Percentiles rank a stretch among this genome's conserved stretches.
These are phyloP conservation scores for Amaurobius ferox DNA, from an alignment of 2,888 invertebrate species.

Conservation along the genomic window DNA sequence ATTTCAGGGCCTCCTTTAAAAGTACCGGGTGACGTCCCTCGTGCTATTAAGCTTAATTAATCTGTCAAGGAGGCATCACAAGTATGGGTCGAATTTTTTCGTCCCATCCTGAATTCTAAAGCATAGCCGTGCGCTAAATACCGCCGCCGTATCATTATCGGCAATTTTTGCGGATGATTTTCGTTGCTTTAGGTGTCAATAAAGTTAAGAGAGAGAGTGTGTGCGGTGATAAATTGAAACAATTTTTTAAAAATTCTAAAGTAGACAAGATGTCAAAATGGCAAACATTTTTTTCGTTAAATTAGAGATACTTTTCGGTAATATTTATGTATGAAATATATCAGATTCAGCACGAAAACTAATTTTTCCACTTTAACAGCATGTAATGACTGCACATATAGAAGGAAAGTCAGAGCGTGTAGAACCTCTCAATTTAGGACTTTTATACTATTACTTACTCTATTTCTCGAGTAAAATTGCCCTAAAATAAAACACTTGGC, in stretches of 20 bases:
- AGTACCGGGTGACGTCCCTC: background rate
- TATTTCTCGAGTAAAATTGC: too few species aligned
- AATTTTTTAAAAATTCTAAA: background rate
- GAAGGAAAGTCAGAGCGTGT: too few species aligned
- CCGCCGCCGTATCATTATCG: background rate
- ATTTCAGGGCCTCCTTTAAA: background rate
- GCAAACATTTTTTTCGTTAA: too few species aligned
- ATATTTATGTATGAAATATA: too few species aligned
- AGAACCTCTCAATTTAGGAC: too few species aligned
- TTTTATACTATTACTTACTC: too few species aligned
- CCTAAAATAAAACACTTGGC: too few species aligned
- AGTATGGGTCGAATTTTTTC: background rate
- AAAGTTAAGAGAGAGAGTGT: background rate
- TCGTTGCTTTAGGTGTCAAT: background rate
- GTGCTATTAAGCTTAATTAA: constrained; percentile 5
- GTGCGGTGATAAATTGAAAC: background rate
- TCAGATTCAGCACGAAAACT: too few species aligned
- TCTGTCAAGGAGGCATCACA: background rate
- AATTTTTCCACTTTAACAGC: too few species aligned
- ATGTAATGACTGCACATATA: too few species aligned
- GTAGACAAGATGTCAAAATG: too few species aligned
- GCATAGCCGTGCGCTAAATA: background rate
- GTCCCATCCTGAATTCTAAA: background rate
- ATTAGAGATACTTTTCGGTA: too few species aligned
- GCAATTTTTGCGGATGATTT: background rate